These are phyloP conservation scores for Ovis canadensis DNA, from an alignment of 2,113 vertebrate species.

Conservation along the genomic window DNA sequence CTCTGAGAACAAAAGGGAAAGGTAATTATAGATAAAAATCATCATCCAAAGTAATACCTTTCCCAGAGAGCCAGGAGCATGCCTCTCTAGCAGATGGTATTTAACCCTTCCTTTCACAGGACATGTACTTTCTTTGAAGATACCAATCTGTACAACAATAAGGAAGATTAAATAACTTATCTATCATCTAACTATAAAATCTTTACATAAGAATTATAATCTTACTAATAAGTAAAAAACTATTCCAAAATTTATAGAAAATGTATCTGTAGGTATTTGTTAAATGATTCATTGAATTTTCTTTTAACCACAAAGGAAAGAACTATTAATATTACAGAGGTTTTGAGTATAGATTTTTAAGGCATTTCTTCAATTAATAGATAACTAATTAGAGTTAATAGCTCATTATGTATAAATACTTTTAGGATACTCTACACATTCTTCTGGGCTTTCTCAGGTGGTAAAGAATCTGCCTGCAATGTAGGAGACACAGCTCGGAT, in stretches of 20 bases:
- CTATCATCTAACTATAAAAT: background rate
- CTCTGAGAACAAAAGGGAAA: slow-evolving; percentile 51
- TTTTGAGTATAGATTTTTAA: background rate
- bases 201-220: background rate
- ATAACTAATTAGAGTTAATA: background rate
- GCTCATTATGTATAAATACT: background rate
- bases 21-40: slow-evolving; percentile 73
- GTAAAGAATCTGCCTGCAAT: background rate
- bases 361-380: background rate
- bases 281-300: background rate
- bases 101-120: background rate
- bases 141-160: background rate
- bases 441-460: background rate
- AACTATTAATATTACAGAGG: background rate
- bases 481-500: background rate
- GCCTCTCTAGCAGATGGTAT: background rate
- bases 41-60: slow-evolving; percentile 58
- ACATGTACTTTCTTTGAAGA: background rate
- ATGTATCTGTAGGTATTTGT: background rate
- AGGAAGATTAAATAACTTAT: background rate
- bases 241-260: background rate
- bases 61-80: slow-evolving; percentile 28
- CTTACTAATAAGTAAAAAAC: background rate
- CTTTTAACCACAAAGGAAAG: background rate
- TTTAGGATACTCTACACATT: background rate